Percentiles rank a stretch among this genome's conserved stretches.
Conservation (phyloP, 1,140 invertebrate species). For the Zaprionus davidi region DNA sequence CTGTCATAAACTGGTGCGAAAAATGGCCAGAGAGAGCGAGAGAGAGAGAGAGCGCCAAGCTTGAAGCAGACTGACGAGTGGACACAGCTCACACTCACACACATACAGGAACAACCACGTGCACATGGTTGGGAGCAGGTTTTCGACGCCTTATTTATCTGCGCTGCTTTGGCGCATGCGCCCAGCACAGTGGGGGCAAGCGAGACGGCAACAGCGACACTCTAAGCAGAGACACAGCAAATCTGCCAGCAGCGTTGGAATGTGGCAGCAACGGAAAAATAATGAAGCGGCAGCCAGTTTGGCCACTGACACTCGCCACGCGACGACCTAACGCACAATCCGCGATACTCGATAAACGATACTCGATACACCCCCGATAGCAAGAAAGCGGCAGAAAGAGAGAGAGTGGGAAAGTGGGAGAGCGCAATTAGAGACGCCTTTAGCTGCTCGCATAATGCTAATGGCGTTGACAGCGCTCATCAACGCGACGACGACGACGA, state of each 20-base stretch:
- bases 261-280: constrained; percentile 37
- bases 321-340: constrained; percentile 34
- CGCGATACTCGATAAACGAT: constrained; percentile 28
- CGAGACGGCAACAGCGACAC: constrained; percentile 43
- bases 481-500: constrained; percentile 51
- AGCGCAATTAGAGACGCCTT: constrained; percentile 80
- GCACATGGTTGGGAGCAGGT: constrained; percentile 61
- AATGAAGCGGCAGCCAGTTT: constrained; percentile 59
- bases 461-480: constrained; percentile 83
- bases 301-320: constrained; percentile 62
- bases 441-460: constrained; percentile 78
- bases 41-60: constrained; percentile 16
- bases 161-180: constrained; percentile 75
- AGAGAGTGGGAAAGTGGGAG: constrained; percentile 11
- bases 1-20: constrained; percentile 83
- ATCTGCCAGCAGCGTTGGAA: constrained; percentile 57
- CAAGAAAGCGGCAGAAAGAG: constrained; percentile 13
- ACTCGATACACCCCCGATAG: constrained; percentile 54
- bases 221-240: neutral
- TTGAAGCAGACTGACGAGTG: constrained; percentile 32
- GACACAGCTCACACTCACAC: constrained; percentile 16
- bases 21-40: constrained; percentile 65
- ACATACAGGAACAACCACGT: neutral
- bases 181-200: constrained; percentile 29
- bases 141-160: constrained; percentile 47